Conservation (phyloP, 1,140 invertebrate genomes). For the Drosophila leontia region DNA sequence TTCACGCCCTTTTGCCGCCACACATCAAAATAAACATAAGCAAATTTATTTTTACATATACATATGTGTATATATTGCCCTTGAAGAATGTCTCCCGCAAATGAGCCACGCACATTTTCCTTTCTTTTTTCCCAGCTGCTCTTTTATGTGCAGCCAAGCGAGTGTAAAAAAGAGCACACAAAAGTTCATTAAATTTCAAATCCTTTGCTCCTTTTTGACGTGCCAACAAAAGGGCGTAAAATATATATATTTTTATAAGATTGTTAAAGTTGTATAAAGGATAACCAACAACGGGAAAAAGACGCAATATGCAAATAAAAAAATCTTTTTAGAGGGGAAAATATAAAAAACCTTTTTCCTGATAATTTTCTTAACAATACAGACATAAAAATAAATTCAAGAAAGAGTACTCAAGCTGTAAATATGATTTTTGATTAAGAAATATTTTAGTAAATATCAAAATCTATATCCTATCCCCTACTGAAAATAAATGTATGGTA, state of each 20-base stretch:
- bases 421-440: background rate
- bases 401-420: background rate
- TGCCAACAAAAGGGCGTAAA: slow-evolving; percentile 38
- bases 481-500: background rate
- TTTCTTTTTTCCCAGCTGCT: slow-evolving; percentile 1
- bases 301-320: slow-evolving; percentile 5
- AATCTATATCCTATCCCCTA: background rate
- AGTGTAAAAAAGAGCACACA: slow-evolving; percentile 48
- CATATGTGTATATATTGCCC: slow-evolving; percentile 23
- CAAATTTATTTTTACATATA: slow-evolving; percentile 43
- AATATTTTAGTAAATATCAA: background rate
- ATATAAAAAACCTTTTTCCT: slow-evolving; percentile 1
- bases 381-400: background rate
- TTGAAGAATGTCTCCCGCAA: slow-evolving; percentile 44
- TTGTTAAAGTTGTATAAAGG: slow-evolving; percentile 17
- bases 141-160: slow-evolving; percentile 68
- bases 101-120: slow-evolving; percentile 52
- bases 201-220: slow-evolving; percentile 46
- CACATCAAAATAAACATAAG: slow-evolving; percentile 70
- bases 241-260: slow-evolving; percentile 36
- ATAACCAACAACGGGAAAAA: slow-evolving; percentile 1
- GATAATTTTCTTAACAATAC: background rate
- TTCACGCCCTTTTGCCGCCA: slow-evolving; percentile 75
- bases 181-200: slow-evolving; percentile 75
- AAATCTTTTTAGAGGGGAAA: background rate